Base-by-base conservation (phyloP, 2,113 vertebrate genomes). In the Sinocyclocheilus anshuiensis region DNA sequence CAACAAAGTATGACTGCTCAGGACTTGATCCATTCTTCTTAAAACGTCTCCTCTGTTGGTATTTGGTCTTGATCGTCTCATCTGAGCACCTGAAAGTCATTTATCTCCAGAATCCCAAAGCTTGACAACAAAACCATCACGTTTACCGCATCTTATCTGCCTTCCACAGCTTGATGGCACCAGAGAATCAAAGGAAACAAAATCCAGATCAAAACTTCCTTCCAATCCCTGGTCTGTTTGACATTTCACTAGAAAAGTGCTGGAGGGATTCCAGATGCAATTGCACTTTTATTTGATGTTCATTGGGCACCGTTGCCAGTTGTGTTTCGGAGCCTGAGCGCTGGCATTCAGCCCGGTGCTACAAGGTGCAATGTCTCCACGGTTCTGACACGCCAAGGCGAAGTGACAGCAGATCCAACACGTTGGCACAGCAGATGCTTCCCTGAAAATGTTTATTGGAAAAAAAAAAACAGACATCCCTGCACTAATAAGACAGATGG, bases 371-470 rank as follows among this genome's bases (percentile, higher is more conserved):
- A 86, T n/a, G 77, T 87, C 84, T 84, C 22, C 4, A 45, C 18
- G n/a, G 81, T 67, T 69, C 85, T 84, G 89, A 90, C 72, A 72
- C 76, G 86, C 84, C 84, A 77, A 84, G 11, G 29, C 55, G 9
- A 86, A 86, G 90, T 89, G 90, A 93, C 92, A 89, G 89, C 81
- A 91, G 90, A 83, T 74, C 82, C 16, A 78, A 82, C 79, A 55
- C 85, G 91, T 91, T 90, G 92, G 88, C 88, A 90, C 86, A 90
- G 91, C 91, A 95, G 92, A 92, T 93, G 93, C 90, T 93, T 80
- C 83, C 29, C 67, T 59, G 82, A 83, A 11, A 84, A 78, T 84
- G 87, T 90, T 91, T 90, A 92, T 91, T 89, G 86, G 45, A 48
- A 1, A 87, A 88, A 91, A 45, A 87, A 88, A 83, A 91, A 80